Evolutionary conservation across 2,888 invertebrate genomes (phyloP), one percentile per base, ranked within the genome.

Genomic region (Drosophila demipolita): DNA sequence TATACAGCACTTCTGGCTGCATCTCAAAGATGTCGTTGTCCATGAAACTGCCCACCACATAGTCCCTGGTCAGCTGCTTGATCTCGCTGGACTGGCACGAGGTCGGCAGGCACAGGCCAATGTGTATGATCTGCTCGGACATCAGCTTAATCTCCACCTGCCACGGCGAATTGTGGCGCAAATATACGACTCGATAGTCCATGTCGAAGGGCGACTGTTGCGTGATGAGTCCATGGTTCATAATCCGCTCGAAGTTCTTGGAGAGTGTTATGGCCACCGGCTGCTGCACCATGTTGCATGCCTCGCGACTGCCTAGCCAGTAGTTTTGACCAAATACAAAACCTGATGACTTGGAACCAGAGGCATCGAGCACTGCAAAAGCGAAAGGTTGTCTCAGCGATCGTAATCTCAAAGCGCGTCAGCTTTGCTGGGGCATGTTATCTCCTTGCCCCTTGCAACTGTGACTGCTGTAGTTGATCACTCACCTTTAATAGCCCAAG

Each of bases 271-370:
- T 86, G 26, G 85, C 83, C 2, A 92, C 83, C 0, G 93, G 93
- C 3, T 80, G 73, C 40, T 90, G 87, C 0, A 94, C 84, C 7
- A 94, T 94, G 1, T 88, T 74, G 78, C 95, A 95, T n/a, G 94
- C 94, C 29, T 91, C 91, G 23, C 92, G 92, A 33, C 94, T 94
- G 2, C 95, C 95, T 26, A 95, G 79, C 95, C 95, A 95, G 55
- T 94, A 94, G 90, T 95, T 95, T 74, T 95, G 94, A 0, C 95
- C 95, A 78, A 94, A 94, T 1, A 94, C 80, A 76, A 95, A 95
- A 1, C 95, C 95, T 0, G 94, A 81, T 1, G 92, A 92, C 4
- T 94, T 94, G 20, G 88, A 90, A 20, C 95, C 95, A 63, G 95
- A 95, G 3, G 95, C 93, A 87, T 95, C 95, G 49, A 95, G 86